phyloP scores from a whole-genome alignment of 2,888 invertebrate species.

The Pherbina coryleti region DNA sequence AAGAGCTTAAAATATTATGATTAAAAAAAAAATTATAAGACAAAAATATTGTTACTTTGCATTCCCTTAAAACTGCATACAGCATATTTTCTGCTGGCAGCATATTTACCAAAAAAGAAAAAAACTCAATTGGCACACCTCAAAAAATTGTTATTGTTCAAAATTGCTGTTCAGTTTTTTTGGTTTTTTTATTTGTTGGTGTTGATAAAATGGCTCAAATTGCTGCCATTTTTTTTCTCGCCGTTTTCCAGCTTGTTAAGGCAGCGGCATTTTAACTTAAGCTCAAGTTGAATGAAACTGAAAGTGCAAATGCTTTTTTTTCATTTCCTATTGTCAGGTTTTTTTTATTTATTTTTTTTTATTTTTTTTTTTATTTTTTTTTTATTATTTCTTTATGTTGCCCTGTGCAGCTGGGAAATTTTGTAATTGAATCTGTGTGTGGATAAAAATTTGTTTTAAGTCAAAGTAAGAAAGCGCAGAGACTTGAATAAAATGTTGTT shows the following conservation, averaged over 20 bases:
- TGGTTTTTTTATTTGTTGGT: background rate
- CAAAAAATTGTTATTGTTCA: background rate
- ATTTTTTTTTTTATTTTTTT: background rate
- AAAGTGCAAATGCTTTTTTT: background rate
- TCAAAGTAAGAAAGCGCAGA: too few species aligned
- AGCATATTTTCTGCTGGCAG: background rate
- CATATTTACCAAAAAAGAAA: background rate
- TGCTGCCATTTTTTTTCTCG: background rate
- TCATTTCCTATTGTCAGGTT: too few species aligned
- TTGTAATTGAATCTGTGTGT: constrained; percentile 13
- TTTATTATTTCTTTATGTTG: background rate
- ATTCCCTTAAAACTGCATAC: background rate
- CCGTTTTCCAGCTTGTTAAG: background rate
- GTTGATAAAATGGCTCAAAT: background rate
- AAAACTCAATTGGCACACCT: background rate
- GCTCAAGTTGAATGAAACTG: constrained; percentile 26
- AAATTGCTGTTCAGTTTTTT: background rate
- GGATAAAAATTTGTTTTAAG: too few species aligned
- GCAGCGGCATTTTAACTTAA: background rate
- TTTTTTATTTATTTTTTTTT: background rate
- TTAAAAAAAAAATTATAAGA: background rate
- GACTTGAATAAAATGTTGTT: too few species aligned
- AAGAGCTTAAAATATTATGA: background rate
- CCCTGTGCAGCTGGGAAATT: background rate
- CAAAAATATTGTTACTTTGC: background rate